phyloP scores from a whole-genome alignment of 2,113 vertebrate genomes.

The Cariama cristata region DNA sequence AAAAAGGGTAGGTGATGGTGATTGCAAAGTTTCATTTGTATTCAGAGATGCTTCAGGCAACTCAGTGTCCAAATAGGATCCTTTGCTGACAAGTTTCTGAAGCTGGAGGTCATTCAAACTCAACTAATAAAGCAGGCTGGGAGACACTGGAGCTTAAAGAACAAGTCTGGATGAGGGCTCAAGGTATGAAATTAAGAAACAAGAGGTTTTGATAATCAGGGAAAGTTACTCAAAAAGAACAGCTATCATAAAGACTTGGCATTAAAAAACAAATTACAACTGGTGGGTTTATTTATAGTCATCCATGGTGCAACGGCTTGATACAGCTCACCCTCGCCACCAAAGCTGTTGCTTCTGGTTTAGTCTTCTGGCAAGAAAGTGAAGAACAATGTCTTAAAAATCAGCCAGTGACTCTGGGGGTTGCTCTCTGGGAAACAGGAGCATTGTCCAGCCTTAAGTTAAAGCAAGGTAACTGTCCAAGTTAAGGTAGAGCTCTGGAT shows the following conservation, averaged over 20 bases:
- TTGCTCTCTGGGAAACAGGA: neutral
- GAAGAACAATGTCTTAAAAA: neutral
- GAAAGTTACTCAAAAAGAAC: conserved; percentile 43
- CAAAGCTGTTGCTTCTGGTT: neutral
- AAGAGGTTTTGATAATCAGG: neutral
- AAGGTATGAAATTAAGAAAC: neutral
- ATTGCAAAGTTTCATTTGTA: neutral
- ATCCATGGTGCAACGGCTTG: neutral
- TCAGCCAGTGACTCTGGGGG: neutral
- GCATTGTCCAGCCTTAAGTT: neutral
- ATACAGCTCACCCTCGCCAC: neutral
- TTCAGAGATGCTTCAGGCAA: neutral
- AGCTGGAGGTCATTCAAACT: neutral
- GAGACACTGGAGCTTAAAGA: neutral
- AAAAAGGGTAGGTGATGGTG: neutral
- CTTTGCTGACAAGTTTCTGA: neutral
- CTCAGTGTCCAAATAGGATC: neutral
- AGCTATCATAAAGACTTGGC: neutral
- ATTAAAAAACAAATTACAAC: neutral
- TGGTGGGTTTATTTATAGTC: neutral
- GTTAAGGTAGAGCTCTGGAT: neutral
- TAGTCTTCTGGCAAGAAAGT: neutral
- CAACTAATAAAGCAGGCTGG: neutral
- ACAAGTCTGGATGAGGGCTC: neutral
- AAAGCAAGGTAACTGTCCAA: neutral